Base-by-base conservation (phyloP, 2,888 invertebrate genomes). In the Ferrisia virgata region DNA sequence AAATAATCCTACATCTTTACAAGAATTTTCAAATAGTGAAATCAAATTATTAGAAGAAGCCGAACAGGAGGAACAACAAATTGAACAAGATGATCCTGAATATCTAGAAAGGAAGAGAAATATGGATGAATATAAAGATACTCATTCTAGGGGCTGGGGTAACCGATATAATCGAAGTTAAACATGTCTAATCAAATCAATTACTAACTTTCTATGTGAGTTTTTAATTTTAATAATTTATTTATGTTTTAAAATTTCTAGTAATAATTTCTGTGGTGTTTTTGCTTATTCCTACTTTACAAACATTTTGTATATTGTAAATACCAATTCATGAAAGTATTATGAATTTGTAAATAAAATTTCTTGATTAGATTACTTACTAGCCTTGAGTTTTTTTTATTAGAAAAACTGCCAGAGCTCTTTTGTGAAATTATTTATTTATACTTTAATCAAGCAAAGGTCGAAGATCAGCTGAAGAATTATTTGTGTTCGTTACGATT, bases 51-150 rank as follows among this genome's bases (percentile, higher is more conserved):
- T 82, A 33, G 86, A 86, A 25, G 84, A 83, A 13, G 85, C 90
- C 22, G 92, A 93, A 33, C 92, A 92, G 76, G 91, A 92, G 40
- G 92, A 92, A 8, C 90, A 90, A 83, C 90, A 92, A 85, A 90
- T 91, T 87, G 96, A 96, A 87, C 89, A 89, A 0, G 96, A 96
- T 86, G 94, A 96, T 89, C 91, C 92, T 0, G 93, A 93, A 84
- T 90, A 91, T 87, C 88, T 95, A 85, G 91, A 89, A 40, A 90
- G 92, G 84, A 90, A 92, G 87, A 91, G 95, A 31, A 91, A 90
- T 85, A 93, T 93, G 92, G 96, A 96, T 89, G 96, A 96, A 86
- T 96, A 93, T 88, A 96, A 96, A 88, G 96, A 97, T 89, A 93
- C 93, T 15, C 95, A 96, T 87, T 92, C 94, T 85, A 91, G 96